phyloP scores from a whole-genome alignment of 2,888 invertebrate genomes.

The Nipponacmea schrenckii region DNA sequence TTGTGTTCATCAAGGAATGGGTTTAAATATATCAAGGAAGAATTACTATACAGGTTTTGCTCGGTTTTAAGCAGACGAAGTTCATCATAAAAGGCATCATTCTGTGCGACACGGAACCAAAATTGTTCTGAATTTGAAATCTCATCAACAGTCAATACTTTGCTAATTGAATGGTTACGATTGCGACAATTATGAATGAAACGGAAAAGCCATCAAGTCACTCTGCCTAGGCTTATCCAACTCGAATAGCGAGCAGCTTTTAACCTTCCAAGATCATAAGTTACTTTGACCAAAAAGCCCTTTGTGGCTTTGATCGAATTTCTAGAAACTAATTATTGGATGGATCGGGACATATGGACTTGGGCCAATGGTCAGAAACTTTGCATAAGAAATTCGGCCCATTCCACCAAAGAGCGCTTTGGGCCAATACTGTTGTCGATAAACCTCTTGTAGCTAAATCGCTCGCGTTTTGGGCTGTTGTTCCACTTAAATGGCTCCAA shows the following conservation, averaged over 20 bases:
- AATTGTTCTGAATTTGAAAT: neutral
- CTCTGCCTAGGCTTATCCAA: neutral
- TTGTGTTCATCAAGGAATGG: neutral
- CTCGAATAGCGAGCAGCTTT: neutral
- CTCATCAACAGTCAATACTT: neutral
- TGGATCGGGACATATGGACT: neutral
- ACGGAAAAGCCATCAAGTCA: neutral
- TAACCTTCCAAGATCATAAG: neutral
- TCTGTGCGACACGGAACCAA: neutral
- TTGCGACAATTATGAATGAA: neutral
- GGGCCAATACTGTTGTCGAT: neutral
- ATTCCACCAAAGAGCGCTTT: neutral
- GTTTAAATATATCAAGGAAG: neutral
- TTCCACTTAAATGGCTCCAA: too few relatives aligned
- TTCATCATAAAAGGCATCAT: neutral
- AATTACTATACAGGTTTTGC: neutral
- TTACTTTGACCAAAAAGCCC: neutral
- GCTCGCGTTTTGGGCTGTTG: neutral
- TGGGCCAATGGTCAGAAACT: neutral
- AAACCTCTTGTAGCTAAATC: neutral
- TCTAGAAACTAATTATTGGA: neutral
- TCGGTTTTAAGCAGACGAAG: neutral
- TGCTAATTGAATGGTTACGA: neutral
- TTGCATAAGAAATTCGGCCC: neutral
- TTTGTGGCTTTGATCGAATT: neutral